phyloP scores from a whole-genome alignment of 2,113 vertebrate species.

The Typhlomys cinereus region DNA sequence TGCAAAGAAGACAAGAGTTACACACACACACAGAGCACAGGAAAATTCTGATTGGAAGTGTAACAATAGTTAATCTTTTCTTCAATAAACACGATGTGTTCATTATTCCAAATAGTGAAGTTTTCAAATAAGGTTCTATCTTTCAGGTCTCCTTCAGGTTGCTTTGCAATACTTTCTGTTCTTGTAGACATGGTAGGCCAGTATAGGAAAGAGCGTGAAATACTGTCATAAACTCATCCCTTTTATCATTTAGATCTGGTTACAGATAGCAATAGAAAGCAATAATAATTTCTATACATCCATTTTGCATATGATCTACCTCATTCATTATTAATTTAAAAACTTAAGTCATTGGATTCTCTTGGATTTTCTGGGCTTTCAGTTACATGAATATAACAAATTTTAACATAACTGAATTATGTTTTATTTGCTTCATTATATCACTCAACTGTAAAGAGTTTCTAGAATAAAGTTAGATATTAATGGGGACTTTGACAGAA shows the following conservation, averaged over 20 bases:
- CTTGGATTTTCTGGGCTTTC: slow-evolving; percentile 6
- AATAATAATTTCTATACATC: neutral
- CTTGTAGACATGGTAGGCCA: fast-evolving
- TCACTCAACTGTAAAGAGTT: neutral
- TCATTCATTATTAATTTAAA: slow-evolving; percentile 28
- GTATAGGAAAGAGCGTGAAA: neutral
- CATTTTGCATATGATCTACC: neutral
- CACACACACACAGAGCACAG: neutral
- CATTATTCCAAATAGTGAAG: neutral
- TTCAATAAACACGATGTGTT: neutral
- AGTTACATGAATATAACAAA: neutral
- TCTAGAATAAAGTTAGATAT: slow-evolving; percentile 18
- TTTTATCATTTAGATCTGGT: neutral
- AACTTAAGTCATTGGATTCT: neutral
- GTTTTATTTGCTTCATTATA: slow-evolving; percentile 35
- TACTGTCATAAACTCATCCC: neutral
- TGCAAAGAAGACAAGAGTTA: neutral
- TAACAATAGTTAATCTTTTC: neutral
- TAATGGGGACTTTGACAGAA: slow-evolving; percentile 39
- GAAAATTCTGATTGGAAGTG: neutral
- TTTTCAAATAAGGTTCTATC: neutral
- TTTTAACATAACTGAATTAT: neutral
- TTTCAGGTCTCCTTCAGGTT: neutral
- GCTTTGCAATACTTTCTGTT: neutral
- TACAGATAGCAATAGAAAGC: neutral